Evolutionary conservation across 2,888 invertebrate genomes (phyloP).

Genomic region (Idaea straminata): DNA sequence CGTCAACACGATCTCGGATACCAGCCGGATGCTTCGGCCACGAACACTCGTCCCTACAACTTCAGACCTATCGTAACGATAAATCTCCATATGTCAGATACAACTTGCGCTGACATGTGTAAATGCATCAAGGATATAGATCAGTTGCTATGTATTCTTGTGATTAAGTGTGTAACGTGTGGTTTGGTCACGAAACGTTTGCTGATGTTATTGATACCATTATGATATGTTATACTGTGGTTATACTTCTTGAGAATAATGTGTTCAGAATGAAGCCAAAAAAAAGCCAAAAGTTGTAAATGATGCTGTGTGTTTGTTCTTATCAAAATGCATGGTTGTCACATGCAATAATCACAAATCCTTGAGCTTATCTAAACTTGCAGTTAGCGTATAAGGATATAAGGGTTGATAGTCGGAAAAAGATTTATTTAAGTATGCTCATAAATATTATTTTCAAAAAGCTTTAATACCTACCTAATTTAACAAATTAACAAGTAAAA

Average conservation of each 20-base stretch:
- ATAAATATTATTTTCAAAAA: not conserved
- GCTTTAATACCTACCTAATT: not conserved
- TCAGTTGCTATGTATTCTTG: constrained; percentile 43
- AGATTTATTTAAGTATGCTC: constrained; percentile 5
- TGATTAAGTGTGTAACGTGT: constrained; percentile 42
- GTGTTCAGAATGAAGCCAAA: too few species aligned
- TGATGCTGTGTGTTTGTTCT: not conserved
- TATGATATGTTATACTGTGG: not conserved
- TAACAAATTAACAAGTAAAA: not conserved
- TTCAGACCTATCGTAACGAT: constrained; percentile 21
- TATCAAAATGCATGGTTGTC: constrained; percentile 3
- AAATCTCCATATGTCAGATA: constrained; percentile 9
- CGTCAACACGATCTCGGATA: constrained; percentile 27
- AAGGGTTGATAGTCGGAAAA: not conserved
- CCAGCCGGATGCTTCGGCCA: constrained; percentile 39
- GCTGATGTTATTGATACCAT: constrained; percentile 10
- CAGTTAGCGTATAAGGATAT: constrained; percentile 4
- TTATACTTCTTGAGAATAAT: not conserved
- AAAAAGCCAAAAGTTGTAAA: not conserved
- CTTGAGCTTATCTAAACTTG: constrained; percentile 17
- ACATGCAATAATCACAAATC: constrained; percentile 15
- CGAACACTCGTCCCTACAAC: constrained; percentile 21
- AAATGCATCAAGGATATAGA: constrained; percentile 54
- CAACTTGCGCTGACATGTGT: constrained; percentile 24
- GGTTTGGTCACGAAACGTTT: constrained; percentile 48